Base-by-base conservation (phyloP, 1,140 invertebrate genomes). In the Drosophila truncata region DNA sequence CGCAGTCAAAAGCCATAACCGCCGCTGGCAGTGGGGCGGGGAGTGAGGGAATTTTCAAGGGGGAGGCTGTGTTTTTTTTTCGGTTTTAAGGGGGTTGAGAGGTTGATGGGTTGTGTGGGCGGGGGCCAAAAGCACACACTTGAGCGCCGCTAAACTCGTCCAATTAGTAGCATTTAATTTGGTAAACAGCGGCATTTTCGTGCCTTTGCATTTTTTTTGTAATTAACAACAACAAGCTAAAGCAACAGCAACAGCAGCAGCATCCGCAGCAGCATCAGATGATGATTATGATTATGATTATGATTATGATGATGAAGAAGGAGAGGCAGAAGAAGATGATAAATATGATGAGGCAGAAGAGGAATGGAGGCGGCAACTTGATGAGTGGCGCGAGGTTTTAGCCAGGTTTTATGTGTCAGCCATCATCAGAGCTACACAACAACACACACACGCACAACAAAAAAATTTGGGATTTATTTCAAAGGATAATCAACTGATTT, bases 151-250 rank as follows among this genome's bases (percentile, higher is more conserved):
- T 88, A 88, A 88, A 84, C 84, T 88, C 85, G 85, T 88, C 84
- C 84, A 88, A 88, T 88, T 88, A 88, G 84, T 90, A 88, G 84
- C 84, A 84, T 88, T 88, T 88, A 88, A 88, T 88, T 88, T 88
- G 84, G 84, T 88, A 88, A 88, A 88, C 84, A 90, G 84, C 84
- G 82, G 85, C 85, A 84, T 90, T 90, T 90, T 88, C 84, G 84
- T 88, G 84, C 84, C 78, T 90, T 88, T 84, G 84, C 84, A 88
- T 90, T 88, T 88, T 84, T 87, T 88, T 88, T 88, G 80, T 87
- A 87, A 87, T 88, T 87, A 87, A 80, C 73, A 87, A 78, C 64
- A 78, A 79, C 57, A 82, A 49, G 54, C 58, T 25, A 23, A 27
- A 59, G 46, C 64, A 78, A 75, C 60, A 80, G 23, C 44, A 29